These are phyloP conservation scores for Solenopsis fugax DNA, from an alignment of 1,140 invertebrate genomes.

Conservation along the genomic window DNA sequence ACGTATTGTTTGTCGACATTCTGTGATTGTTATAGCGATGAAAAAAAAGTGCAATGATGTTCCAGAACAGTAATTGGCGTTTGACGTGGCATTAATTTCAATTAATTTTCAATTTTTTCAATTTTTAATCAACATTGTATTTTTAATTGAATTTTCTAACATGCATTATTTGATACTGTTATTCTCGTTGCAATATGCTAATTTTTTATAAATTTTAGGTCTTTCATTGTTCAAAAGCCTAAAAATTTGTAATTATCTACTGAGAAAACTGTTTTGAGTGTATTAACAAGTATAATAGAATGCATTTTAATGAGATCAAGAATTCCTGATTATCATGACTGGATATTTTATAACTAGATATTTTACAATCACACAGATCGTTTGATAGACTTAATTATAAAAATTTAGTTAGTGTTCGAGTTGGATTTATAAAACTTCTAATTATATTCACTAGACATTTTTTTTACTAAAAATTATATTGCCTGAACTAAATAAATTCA, in stretches of 20 bases:
- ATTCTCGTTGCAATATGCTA: background rate
- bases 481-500: too few relatives aligned
- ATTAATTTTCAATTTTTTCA: background rate
- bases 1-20: slow-evolving; percentile 9
- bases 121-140: background rate
- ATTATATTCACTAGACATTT: too few relatives aligned
- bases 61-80: background rate
- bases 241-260: slow-evolving; percentile 8
- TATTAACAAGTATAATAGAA: too few relatives aligned
- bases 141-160: background rate
- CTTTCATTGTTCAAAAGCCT: background rate
- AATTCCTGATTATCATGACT: too few relatives aligned
- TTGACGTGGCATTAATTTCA: background rate
- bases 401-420: too few relatives aligned
- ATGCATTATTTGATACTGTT: background rate
- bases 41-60: background rate
- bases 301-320: too few relatives aligned
- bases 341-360: too few relatives aligned
- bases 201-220: background rate
- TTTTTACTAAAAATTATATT: too few relatives aligned
- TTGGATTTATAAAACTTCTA: too few relatives aligned
- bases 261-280: too few relatives aligned
- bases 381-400: too few relatives aligned
- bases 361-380: too few relatives aligned
- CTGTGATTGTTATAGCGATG: background rate